phyloP scores from a whole-genome alignment of 2,888 invertebrate species.

The Digitonthophagus gazella region DNA sequence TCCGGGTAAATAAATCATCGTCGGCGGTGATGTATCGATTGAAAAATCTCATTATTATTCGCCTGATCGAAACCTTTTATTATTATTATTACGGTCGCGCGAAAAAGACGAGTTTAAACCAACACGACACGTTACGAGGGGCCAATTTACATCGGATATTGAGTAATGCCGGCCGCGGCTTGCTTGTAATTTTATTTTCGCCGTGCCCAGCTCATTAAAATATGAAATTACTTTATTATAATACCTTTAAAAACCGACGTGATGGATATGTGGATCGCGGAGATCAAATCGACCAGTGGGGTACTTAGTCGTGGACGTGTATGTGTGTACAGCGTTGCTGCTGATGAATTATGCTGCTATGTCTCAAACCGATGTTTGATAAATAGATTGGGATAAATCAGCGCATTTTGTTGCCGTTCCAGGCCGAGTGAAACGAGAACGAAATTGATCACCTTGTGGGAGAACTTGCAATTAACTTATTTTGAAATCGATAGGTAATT shows the following conservation, averaged over 20 bases:
- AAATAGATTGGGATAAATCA: background rate
- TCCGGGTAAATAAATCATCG: background rate
- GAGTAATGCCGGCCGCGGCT: conserved; percentile 28
- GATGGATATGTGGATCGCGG: conserved; percentile 21
- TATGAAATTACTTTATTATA: conserved; percentile 32
- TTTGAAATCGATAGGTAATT: background rate
- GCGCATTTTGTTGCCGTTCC: background rate
- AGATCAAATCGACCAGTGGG: conserved; percentile 20
- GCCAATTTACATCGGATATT: conserved; percentile 34
- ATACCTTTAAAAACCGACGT: conserved; percentile 11
- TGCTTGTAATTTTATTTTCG: conserved; percentile 22
- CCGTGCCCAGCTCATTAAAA: conserved; percentile 30
- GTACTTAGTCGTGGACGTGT: conserved; percentile 1
- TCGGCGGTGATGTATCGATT: conserved; percentile 15
- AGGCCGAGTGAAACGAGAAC: background rate
- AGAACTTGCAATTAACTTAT: background rate
- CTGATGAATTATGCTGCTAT: background rate
- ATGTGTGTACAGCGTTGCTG: background rate
- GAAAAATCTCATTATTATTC: conserved; percentile 33
- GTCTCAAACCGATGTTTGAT: background rate
- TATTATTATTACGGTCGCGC: conserved; percentile 22
- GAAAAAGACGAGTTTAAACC: conserved; percentile 23
- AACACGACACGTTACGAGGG: conserved; percentile 21
- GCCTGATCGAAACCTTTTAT: conserved; percentile 35
- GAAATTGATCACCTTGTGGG: background rate